phyloP scores from a whole-genome alignment of 2,888 invertebrate species.

The Pocota personata region DNA sequence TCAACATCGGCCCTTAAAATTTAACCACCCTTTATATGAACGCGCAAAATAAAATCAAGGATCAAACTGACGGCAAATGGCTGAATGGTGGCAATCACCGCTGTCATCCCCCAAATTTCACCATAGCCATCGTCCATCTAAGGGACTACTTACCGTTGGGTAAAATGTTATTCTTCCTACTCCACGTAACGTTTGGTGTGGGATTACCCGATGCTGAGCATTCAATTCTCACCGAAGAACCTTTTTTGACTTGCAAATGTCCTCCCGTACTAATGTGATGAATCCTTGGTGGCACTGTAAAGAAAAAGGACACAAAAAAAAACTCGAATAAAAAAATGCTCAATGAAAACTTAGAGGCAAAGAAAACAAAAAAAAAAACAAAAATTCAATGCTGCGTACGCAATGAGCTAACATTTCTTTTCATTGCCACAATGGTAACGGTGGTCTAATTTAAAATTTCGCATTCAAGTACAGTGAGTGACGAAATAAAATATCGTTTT shows the following conservation, averaged over 20 bases:
- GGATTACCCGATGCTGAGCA: conserved; percentile 92
- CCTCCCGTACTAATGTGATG: conserved; percentile 86
- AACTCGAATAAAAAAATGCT: conserved; percentile 74
- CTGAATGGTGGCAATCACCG: conserved; percentile 14
- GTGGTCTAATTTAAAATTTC: conserved; percentile 20
- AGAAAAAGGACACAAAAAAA: conserved; percentile 58
- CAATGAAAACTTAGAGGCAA: conserved; percentile 23
- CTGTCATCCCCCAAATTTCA: not conserved
- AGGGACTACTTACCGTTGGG: conserved; percentile 81
- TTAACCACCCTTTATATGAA: not conserved
- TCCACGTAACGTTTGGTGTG: conserved; percentile 91
- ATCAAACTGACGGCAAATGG: conserved; percentile 29
- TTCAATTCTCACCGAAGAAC: conserved; percentile 89
- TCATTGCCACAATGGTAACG: conserved; percentile 19
- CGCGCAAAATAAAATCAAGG: conserved; percentile 31
- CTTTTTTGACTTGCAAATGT: conserved; percentile 88
- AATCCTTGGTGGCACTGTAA: conserved; percentile 86
- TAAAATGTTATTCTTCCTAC: conserved; percentile 83
- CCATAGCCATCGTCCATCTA: conserved; percentile 9
- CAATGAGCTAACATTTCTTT: conserved; percentile 43
- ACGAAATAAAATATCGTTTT: not conserved
- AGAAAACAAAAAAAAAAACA: conserved; percentile 9
- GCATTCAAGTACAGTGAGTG: conserved; percentile 7
- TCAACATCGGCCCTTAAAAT: too few species aligned
- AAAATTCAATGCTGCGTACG: conserved; percentile 45